Base-by-base conservation (phyloP, 2,797 vertebrate species). In the Halcyon smyrnensis region DNA sequence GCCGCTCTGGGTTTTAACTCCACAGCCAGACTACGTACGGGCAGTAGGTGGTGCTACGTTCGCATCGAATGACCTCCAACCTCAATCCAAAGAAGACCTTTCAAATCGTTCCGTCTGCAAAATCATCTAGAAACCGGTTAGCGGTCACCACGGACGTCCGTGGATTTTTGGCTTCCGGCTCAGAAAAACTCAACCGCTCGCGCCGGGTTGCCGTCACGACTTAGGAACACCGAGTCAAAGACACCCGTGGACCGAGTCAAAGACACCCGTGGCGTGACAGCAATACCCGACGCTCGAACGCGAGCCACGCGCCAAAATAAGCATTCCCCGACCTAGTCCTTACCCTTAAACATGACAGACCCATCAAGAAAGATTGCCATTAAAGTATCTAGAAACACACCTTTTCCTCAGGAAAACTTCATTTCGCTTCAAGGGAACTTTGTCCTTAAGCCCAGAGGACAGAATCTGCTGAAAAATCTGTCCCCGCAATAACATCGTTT, bases 41-140 rank as follows among this genome's bases (percentile, higher is more conserved):
- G 88, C 98, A 85, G 95, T 28, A 98, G 98, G 88, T 98, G 98
- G 98, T 54, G 97, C 98, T 97, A 3, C 96, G 93, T 93, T 95
- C 96, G 93, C 39, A 83, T 32, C 4, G 12, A 94, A 93, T 0
- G 6, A 18, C 30, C 46, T 53, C 50, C 25, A 3, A 37, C 32
- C 46, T 62, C 41, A n/a, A 28, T 39, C 60, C 8, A 8, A 36
- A 15, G 12, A 69, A 21, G n/a, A 25, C 27, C 23, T 74, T 36
- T 11, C 8, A 0, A 3, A 2, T 21, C 24, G 11, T 11, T 57
- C 34, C 8, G 15, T 18, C 34, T 27, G 12, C 70, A 53, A 84
- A 62, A 43, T 45, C 56, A 46, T 28, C 54, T 11, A 8, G 3
- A 27, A 39, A 75, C 14, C 13, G 18, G 24, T 43, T 34, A 34